Conservation (phyloP, 2,888 invertebrate species). For the Athalia circularis region DNA sequence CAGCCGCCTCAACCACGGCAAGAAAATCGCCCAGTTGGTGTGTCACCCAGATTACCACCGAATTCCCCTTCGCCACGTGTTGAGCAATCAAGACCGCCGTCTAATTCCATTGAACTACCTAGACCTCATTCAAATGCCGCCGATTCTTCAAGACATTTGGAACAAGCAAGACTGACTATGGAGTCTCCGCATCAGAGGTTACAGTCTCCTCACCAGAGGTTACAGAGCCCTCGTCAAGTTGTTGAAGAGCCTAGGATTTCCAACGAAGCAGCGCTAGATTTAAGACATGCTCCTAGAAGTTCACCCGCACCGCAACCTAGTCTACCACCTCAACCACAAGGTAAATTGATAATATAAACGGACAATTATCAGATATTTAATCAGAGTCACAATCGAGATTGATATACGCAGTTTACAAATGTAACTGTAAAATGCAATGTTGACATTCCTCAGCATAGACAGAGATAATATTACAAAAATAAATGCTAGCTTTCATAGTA, state of each 20-base stretch:
- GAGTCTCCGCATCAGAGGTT: slow-evolving; percentile 70
- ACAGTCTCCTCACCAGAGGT: slow-evolving; percentile 69
- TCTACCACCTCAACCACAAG: slow-evolving; percentile 67
- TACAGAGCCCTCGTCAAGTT: slow-evolving; percentile 68
- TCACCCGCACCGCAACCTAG: slow-evolving; percentile 67
- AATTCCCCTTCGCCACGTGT: slow-evolving; percentile 67
- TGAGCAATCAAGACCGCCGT: slow-evolving; percentile 67
- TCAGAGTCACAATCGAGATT: too few species aligned
- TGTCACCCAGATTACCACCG: slow-evolving; percentile 68
- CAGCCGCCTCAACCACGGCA: slow-evolving; percentile 60
- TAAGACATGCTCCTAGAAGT: slow-evolving; percentile 68
- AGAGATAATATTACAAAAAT: neutral
- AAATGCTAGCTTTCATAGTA: neutral
- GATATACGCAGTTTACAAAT: too few species aligned
- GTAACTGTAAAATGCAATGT: slow-evolving; percentile 7
- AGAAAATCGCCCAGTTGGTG: slow-evolving; percentile 65
- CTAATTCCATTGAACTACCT: slow-evolving; percentile 67
- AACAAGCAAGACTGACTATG: slow-evolving; percentile 68
- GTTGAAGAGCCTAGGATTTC: slow-evolving; percentile 65
- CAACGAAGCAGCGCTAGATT: slow-evolving; percentile 68
- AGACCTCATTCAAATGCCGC: slow-evolving; percentile 66
- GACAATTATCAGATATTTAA: too few species aligned
- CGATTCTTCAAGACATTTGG: slow-evolving; percentile 66
- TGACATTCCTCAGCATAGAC: neutral
- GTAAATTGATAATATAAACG: slow-evolving; percentile 53